Base-by-base conservation (phyloP, 2,797 vertebrate genomes). In the Sciaenops ocellatus region DNA sequence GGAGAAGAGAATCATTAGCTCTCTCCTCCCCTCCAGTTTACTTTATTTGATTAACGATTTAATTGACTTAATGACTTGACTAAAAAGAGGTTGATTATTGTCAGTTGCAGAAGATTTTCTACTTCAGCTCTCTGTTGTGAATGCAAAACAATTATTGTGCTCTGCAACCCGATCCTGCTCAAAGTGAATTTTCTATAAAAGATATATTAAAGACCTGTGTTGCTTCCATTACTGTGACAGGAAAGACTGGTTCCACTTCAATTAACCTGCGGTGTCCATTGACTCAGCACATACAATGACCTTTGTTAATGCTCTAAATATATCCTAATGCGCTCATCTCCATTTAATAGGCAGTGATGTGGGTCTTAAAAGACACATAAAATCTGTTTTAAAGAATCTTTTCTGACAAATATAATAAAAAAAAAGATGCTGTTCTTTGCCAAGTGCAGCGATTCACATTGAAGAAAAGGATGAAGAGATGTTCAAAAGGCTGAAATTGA, bases 221-320 rank as follows among this genome's bases (percentile, higher is more conserved):
- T 1, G 44, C 50, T 60, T 73, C 64, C 72, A 84, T 86, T 65
- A 77, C 6, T 34, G 46, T 48, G 74, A 86, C 93, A 83, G 74
- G 94, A 87, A 83, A 83, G 78, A 91, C 94, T 72, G 86, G 94
- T 94, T 94, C 72, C 48, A 26, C 47, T 54, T 86, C 70, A 87
- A 74, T 89, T 88, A 85, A 79, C 42, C 68, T 41, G 69, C 20
- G 3, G 28, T 61, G 60, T 82, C 28, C 76, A 69, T 42, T 86
- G 48, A 48, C 59, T 61, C 52, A 24, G 26, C 4, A 1, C 12
- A 26, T 24, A 89, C 76, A 91, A 76, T 72, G 71, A 63, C 76
- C 69, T 82, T 78, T 76, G 73, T 84, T 52, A 61, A 47, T 15
- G 13, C 59, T 48, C 24, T 65, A 10, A 60, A 69, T 16, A 16